Evolutionary conservation across 2,888 invertebrate species (phyloP), one percentile per base, ranked within the genome.

Genomic region (Aphodius sticticus): DNA sequence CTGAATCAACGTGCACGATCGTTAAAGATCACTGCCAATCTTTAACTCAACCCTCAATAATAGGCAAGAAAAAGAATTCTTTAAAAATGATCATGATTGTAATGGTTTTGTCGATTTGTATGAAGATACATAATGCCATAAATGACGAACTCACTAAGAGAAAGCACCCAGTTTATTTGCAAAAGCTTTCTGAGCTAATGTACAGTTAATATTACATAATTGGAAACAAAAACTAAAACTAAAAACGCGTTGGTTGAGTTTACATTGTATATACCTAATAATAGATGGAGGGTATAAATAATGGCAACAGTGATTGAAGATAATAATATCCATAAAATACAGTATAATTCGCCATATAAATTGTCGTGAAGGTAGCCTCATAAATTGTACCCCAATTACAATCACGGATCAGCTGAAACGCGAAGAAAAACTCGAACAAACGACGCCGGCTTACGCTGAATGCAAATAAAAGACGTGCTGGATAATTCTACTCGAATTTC

Each of bases 291-390:
- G 12, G 53, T 53, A 53, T 53, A 53, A 53, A 53, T 53, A 53
- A 53, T 53, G 53, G 12, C 53, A 53, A 7, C 53, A 12, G 53
- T 53, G 53, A 53, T 53, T 53, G 53, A 53, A 7, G 53, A 53
- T 53, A 53, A 53, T 53, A 53, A 53, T 53, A 53, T 53, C 53
- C 53, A 53, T 53, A 53, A 53, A 53, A 53, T 53, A 53, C 53
- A 12, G 7, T 53, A 53, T 53, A 53, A 53, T 53, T 53, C 53
- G 53, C 53, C 53, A 53, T 53, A 53, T 53, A 53, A 53, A 53
- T 53, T 53, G 53, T 53, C 53, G 53, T 53, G 53, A 53, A 53
- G 53, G 53, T 53, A 53, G 53, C 53, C 53, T 53, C 53, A 53
- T 53, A 53, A 53, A 53, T 53, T 53, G 53, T 53, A 53, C 53